Evolutionary conservation across 2,888 invertebrate species (phyloP), one percentile per base, ranked within the genome.

Genomic region (Andrena haemorrhoa): DNA sequence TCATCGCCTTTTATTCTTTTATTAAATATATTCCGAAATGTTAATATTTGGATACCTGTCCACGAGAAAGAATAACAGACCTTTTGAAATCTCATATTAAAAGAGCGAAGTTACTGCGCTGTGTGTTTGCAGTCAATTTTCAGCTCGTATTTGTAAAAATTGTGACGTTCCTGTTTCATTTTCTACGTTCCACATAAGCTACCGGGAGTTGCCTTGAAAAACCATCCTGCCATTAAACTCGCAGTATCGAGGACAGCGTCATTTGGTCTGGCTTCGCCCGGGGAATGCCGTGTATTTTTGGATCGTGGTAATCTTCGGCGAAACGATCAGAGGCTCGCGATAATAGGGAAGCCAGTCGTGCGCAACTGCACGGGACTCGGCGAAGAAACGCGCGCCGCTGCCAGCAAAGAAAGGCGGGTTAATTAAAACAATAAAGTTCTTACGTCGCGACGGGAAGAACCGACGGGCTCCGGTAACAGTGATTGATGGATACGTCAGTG

Each of bases 351-450:
- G 20, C 23, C 58, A 69, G 41, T 70, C 70, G 75, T 75, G 68
- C 71, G 61, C 72, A 35, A 75, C 63, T 75, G 71, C 29, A 31
- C 60, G 26, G 16, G 29, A 35, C 12, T 20, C 56, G 2, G 12
- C n/a, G 51, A 75, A 49, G 53, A 61, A 73, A 75, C 33, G 68
- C 75, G 79, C 29, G 20, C 74, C 35, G 53, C n/a, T 51, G 12
- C 61, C 2, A n/a, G 23, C 26, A 70, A 75, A 66, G 75, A 81
- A 76, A 75, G 47, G 10, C 51, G 33, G 63, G 68, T 79, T 79
- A 86, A 86, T 84, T 84, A 84, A 84, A 83, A 82, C 85, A 82
- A 86, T 86, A 82, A 86, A 86, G 64, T 84, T 84, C 71, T 86
- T 86, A 70, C 53, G 20, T 64, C 31, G 49, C 41, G n/a, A n/a